A percentile compares a stretch with the other conserved stretches of the same genome.
Conservation (phyloP, 2,113 vertebrate species). For the Sula dactylatra region DNA sequence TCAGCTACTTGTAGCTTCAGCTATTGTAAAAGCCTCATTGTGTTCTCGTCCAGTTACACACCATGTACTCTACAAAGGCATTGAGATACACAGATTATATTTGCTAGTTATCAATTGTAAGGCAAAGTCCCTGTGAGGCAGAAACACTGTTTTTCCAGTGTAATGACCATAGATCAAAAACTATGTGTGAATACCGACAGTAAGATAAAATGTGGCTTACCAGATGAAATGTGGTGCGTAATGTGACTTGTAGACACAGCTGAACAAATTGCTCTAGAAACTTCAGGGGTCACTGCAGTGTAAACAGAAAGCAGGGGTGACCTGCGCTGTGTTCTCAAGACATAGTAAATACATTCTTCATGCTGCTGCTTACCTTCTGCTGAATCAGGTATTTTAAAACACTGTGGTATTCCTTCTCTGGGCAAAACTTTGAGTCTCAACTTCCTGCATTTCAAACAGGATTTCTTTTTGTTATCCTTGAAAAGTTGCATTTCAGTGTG, state of each 20-base stretch:
- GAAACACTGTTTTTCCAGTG: not conserved
- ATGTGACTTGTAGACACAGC: constrained; percentile 64
- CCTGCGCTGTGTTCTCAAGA: constrained; percentile 46
- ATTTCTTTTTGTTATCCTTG: not conserved
- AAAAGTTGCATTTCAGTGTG: not conserved
- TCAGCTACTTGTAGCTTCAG: not conserved
- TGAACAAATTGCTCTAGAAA: constrained; percentile 68
- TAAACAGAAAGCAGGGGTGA: constrained; percentile 63
- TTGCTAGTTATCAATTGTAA: not conserved
- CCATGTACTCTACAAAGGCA: not conserved
- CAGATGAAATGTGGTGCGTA: not conserved
- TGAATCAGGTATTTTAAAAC: constrained; percentile 58
- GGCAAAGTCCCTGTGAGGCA: not conserved
- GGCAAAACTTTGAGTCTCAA: constrained; percentile 31
- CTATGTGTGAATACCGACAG: not conserved
- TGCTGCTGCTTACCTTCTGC: constrained; percentile 46
- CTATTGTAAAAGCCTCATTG: not conserved
- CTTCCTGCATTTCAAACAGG: constrained; percentile 39
- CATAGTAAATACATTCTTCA: constrained; percentile 66
- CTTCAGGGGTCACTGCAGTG: constrained; percentile 60
- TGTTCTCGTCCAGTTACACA: not conserved
- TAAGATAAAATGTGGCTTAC: not conserved
- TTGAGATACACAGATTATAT: not conserved
- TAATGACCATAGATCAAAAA: not conserved
- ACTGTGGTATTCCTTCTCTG: not conserved